Evolutionary conservation across 2,113 vertebrate species (phyloP).

Genomic region (Ptilorrhoa leucosticta): DNA sequence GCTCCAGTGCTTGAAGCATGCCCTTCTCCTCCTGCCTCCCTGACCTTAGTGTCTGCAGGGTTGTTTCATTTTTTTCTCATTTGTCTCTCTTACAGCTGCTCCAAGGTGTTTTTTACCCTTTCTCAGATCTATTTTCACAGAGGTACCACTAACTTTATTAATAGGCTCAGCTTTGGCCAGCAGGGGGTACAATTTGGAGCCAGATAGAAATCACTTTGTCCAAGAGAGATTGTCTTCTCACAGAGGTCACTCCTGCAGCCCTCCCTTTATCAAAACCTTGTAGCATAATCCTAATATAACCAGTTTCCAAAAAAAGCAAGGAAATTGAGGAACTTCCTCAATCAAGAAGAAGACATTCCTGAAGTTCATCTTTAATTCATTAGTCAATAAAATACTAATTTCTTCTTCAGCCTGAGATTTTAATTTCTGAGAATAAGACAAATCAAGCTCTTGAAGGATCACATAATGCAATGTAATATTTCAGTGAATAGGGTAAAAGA

Average conservation of each 20-base stretch:
- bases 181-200: neutral
- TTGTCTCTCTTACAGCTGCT: neutral
- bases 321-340: neutral
- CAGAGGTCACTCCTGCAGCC: neutral
- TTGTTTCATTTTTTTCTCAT: neutral
- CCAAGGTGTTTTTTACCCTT: neutral
- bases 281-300: rapidly evolving
- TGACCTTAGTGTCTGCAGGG: too few species aligned
- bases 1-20: neutral
- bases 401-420: neutral
- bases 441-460: neutral
- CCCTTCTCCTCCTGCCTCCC: neutral
- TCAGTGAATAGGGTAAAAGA: neutral
- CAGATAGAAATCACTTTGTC: neutral
- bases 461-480: neutral
- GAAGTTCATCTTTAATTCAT: neutral
- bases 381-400: neutral
- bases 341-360: neutral
- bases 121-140: neutral
- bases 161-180: neutral
- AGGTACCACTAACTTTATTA: neutral
- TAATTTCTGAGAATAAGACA: neutral
- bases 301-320: neutral
- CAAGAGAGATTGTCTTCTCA: neutral
- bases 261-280: neutral